These are phyloP conservation scores for Sphaeramia orbicularis DNA, from an alignment of 2,797 vertebrate species.

Conservation along the genomic window DNA sequence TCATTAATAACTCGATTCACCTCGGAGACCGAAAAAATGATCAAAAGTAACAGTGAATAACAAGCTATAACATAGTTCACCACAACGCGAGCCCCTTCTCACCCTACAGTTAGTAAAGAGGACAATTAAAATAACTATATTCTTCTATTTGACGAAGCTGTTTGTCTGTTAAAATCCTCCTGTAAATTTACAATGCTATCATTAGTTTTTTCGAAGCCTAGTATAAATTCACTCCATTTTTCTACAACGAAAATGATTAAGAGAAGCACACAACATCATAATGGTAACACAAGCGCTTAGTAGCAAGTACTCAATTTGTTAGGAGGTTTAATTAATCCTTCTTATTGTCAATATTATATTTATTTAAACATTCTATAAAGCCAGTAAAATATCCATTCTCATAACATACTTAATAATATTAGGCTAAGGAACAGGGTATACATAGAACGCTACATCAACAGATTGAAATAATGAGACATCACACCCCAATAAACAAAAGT, in stretches of 20 bases:
- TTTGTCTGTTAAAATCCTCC: constrained; percentile 98
- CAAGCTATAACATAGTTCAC: constrained; percentile 99
- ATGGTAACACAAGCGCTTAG: constrained; percentile 99
- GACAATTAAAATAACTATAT: constrained; percentile 99
- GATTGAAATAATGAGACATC: constrained; percentile 90
- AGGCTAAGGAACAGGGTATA: constrained; percentile 94
- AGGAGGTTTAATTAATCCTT: constrained; percentile 96
- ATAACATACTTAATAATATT: constrained; percentile 97
- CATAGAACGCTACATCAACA: constrained; percentile 94
- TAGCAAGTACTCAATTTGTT: constrained; percentile 96
- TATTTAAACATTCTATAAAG: constrained; percentile 99
- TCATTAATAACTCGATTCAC: constrained; percentile 99
- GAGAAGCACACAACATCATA: constrained; percentile 99
- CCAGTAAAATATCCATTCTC: constrained; percentile 99
- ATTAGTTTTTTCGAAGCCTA: constrained; percentile 97
- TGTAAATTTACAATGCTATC: constrained; percentile 97
- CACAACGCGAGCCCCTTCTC: constrained; percentile 95
- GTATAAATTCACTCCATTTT: constrained; percentile 99
- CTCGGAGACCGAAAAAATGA: constrained; percentile 99
- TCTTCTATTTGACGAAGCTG: constrained; percentile 96
- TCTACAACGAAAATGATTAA: constrained; percentile 99
- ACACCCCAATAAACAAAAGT: constrained; percentile 82
- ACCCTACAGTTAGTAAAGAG: constrained; percentile 99
- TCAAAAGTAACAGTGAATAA: constrained; percentile 99
- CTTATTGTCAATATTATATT: constrained; percentile 88